Evolutionary conservation across 2,888 invertebrate genomes (phyloP).

Genomic region (Syrphus vitripennis): DNA sequence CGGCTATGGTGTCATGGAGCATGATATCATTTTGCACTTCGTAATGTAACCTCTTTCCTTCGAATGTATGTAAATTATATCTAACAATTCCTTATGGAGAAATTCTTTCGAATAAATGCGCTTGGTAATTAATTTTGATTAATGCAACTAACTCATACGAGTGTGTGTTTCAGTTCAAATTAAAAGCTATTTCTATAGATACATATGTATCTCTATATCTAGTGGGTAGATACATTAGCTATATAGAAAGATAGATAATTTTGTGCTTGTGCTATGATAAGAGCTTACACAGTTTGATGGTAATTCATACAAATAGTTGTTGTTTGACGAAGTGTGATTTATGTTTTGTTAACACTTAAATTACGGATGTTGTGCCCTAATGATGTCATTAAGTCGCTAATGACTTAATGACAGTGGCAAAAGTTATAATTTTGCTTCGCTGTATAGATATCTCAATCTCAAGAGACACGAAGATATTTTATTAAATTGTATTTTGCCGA

Average conservation of each 20-base stretch:
- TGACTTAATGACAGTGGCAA: constrained; percentile 8
- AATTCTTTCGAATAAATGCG: constrained; percentile 7
- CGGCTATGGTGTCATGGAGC: not conserved
- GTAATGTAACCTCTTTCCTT: not conserved
- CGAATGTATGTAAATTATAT: not conserved
- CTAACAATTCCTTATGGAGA: not conserved
- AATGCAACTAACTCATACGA: constrained; percentile 7
- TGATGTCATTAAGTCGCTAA: constrained; percentile 12
- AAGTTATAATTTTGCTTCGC: not conserved
- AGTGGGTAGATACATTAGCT: not conserved
- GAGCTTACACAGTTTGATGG: not conserved
- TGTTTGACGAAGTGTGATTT: constrained; percentile 5
- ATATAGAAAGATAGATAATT: not conserved
- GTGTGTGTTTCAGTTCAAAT: constrained; percentile 2
- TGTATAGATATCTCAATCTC: not conserved
- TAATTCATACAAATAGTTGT: not conserved
- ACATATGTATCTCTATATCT: not conserved
- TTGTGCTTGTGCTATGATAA: not conserved
- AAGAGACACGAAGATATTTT: not conserved
- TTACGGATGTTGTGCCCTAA: constrained; percentile 8
- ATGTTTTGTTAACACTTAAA: constrained; percentile 8
- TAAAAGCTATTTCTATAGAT: not conserved
- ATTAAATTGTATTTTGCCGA: not conserved
- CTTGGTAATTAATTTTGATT: constrained; percentile 51
- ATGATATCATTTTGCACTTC: constrained; percentile 8